Conservation (phyloP, 2,113 vertebrate species). For the Rostratula benghalensis region DNA sequence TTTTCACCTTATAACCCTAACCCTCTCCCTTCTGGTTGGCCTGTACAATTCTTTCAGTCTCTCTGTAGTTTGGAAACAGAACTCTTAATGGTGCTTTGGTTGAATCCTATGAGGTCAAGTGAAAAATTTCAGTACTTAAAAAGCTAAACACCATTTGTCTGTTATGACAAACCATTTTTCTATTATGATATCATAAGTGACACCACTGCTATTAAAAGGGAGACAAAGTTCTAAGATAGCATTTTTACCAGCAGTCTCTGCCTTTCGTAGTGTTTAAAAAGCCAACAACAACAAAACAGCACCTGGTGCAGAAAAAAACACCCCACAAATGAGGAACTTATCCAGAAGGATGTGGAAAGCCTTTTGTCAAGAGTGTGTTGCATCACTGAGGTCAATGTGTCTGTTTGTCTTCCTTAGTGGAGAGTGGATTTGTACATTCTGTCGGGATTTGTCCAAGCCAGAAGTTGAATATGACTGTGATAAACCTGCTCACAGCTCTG, state of each 20-base stretch:
- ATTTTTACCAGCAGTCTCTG: background rate
- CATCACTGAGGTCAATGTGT: background rate
- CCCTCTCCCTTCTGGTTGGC: background rate
- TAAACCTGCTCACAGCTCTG: constrained; percentile 66
- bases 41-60: background rate
- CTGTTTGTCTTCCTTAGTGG: constrained; percentile 67
- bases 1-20: background rate
- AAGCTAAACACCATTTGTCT: background rate
- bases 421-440: constrained; percentile 85
- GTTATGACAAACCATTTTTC: background rate
- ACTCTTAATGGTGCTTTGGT: background rate
- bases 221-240: background rate
- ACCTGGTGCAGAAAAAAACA: background rate
- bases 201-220: background rate
- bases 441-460: constrained; percentile 80
- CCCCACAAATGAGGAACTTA: background rate
- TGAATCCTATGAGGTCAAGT: background rate
- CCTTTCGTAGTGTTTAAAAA: background rate
- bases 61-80: background rate
- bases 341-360: background rate
- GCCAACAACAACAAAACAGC: rapidly evolving
- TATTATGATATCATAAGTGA: background rate
- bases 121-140: background rate
- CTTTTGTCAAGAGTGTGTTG: background rate
- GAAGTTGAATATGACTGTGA: constrained; percentile 85